Base-by-base conservation (phyloP, 1,140 invertebrate genomes). In the Leptinotarsa undecemlineata region DNA sequence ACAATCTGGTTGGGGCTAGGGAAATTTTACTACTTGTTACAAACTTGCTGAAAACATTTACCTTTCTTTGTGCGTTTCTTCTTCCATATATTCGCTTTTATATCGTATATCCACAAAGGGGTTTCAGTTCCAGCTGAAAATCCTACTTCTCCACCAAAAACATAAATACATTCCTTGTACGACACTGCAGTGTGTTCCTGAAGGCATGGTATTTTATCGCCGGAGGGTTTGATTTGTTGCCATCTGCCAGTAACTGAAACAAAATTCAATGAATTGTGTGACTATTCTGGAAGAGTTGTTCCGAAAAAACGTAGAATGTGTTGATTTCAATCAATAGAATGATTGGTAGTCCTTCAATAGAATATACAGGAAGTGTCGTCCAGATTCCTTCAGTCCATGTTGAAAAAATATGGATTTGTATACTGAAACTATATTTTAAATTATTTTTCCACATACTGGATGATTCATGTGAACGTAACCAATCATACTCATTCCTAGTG, bases 101-200 rank as follows among this genome's bases (percentile, higher is more conserved):
- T 90, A 78, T 94, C 91, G 80, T 95, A 94, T 73, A 94, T 90
- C 95, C 95, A 97, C 1, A 97, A 88, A 15, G 95, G 94, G 0
- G 94, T 95, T 84, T 96, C 94, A 61, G 90, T 91, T 48, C 89
- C 90, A 33, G 91, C 89, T 17, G 92, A 92, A 86, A 95, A 93
- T 23, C 93, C 92, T 11, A 96, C 89, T 81, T 96, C 94, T 1
- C 95, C 96, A 0, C 96, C 96, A 86, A 97, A 97, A 51, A 97
- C 91, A 81, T 96, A 95, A 42, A 97, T 88, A 72, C 88, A 88
- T 77, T 90, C 89, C 81, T 90, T 90, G 84, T 93, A 91, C n/a
- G 91, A 88, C 8, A 95, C 92, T 57, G 94, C 91, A 17, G 92
- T 91, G 86, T 96, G 95, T 82, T 96, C 95, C 85, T 96, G 94